A percentile compares a stretch with the other conserved stretches of the same genome.
These are phyloP conservation scores for Chloroclysta siterata DNA, from an alignment of 2,888 invertebrate species.

Conservation along the genomic window DNA sequence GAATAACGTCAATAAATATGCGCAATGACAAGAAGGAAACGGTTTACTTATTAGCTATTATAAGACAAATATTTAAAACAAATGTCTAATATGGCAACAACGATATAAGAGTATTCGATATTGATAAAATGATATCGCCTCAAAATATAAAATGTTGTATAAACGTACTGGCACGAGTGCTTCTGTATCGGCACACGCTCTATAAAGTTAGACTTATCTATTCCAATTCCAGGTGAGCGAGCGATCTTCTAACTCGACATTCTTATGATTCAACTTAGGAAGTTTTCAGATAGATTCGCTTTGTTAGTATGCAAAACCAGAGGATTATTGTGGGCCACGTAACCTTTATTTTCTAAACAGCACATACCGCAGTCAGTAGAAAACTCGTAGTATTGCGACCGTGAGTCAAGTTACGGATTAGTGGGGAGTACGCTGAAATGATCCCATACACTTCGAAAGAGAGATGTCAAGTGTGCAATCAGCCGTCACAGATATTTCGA, in stretches of 20 bases:
- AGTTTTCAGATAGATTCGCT: slow-evolving; percentile 38
- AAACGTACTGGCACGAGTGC: slow-evolving; percentile 57
- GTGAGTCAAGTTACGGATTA: slow-evolving; percentile 72
- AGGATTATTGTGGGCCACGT: slow-evolving; percentile 29
- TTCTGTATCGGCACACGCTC: slow-evolving; percentile 64
- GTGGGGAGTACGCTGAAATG: slow-evolving; percentile 64
- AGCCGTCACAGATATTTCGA: slow-evolving; percentile 68
- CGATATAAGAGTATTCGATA: slow-evolving; percentile 16
- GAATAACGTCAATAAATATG: neutral
- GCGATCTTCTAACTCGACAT: slow-evolving; percentile 60
- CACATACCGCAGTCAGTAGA: slow-evolving; percentile 38
- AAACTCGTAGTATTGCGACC: slow-evolving; percentile 54
- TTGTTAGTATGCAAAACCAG: slow-evolving; percentile 32
- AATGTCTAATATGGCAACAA: neutral
- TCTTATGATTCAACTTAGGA: slow-evolving; percentile 45
- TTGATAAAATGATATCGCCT: slow-evolving; percentile 14
- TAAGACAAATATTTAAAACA: no score
- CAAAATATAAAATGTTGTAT: slow-evolving; percentile 20
- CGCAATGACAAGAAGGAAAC: neutral
- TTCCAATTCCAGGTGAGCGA: slow-evolving; percentile 71
- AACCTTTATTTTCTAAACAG: slow-evolving; percentile 46
- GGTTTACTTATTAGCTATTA: neutral
- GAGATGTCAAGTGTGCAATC: slow-evolving; percentile 62
- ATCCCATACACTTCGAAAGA: slow-evolving; percentile 61
- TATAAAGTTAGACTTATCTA: slow-evolving; percentile 71